Conservation (phyloP, 2,113 vertebrate species). For the Orientallactaga bullata region DNA sequence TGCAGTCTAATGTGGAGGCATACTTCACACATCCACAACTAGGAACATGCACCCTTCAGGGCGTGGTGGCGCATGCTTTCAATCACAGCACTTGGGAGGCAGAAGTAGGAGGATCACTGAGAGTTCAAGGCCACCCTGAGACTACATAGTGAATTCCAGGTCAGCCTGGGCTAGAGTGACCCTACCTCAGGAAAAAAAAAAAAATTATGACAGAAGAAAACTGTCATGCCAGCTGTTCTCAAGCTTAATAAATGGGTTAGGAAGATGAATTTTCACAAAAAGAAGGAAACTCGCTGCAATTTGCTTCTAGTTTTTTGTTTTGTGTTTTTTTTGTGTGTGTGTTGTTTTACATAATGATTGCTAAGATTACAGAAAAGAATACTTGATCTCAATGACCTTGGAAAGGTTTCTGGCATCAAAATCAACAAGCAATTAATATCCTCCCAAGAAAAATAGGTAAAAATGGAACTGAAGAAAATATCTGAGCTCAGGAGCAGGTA, state of each 20-base stretch:
- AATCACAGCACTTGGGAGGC: no score
- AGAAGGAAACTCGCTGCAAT: not conserved
- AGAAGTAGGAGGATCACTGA: no score
- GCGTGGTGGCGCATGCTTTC: no score
- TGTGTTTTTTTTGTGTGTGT: no score
- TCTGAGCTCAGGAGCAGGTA: slow-evolving; percentile 33
- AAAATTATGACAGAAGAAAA: not conserved
- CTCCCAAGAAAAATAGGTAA: slow-evolving; percentile 64
- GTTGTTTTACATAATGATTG: slow-evolving; percentile 40
- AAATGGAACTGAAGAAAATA: slow-evolving; percentile 54
- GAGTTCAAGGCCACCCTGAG: no score
- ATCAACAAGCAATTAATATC: slow-evolving; percentile 47
- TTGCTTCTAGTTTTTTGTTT: not conserved
- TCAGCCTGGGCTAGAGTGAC: no score
- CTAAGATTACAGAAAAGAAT: slow-evolving; percentile 41
- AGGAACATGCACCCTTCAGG: not conserved
- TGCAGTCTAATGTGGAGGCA: slow-evolving; percentile 1
- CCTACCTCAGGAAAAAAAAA: no score
- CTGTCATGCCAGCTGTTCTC: not conserved
- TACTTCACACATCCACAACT: not conserved
- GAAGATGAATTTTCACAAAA: slow-evolving; percentile 9
- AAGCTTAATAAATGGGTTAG: not conserved
- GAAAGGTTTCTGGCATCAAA: slow-evolving; percentile 27
- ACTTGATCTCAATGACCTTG: slow-evolving; percentile 38
- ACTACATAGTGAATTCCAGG: no score